These are phyloP conservation scores for Cepphus grylle DNA, from an alignment of 2,113 vertebrate genomes.

Conservation along the genomic window DNA sequence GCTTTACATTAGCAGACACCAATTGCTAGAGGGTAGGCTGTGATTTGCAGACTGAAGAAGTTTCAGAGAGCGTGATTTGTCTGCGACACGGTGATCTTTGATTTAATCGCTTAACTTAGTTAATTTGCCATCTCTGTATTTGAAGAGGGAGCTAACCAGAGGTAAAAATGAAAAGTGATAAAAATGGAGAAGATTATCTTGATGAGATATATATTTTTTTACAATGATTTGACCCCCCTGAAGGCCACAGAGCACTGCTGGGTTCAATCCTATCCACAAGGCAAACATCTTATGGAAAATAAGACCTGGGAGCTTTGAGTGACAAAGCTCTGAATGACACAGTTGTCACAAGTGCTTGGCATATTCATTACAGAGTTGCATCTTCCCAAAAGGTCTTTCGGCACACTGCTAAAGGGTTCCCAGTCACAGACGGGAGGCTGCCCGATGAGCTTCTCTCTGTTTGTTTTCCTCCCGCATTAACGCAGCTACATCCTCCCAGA, in stretches of 20 bases:
- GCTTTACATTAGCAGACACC: slow-evolving; percentile 14
- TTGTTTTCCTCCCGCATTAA: not conserved
- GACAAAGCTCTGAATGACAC: not conserved
- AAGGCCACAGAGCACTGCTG: not conserved
- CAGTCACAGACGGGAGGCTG: not conserved
- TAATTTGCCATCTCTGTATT: not conserved
- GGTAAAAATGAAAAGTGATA: not conserved
- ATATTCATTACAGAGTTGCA: not conserved
- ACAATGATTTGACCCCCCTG: not conserved
- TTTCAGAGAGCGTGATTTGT: not conserved
- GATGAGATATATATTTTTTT: not conserved
- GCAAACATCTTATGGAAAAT: not conserved
- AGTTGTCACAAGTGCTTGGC: not conserved
- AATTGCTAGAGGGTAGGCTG: slow-evolving; percentile 23
- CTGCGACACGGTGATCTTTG: not conserved
- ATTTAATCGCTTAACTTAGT: not conserved
- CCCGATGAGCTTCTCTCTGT: not conserved
- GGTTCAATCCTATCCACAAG: not conserved
- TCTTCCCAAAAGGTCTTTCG: not conserved
- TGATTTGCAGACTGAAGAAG: not conserved
- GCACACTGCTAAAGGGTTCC: not conserved
- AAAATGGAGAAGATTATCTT: not conserved
- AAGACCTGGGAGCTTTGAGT: not conserved
- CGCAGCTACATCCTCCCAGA: not conserved
- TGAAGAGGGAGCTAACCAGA: not conserved